Evolutionary conservation across 2,888 invertebrate species (phyloP).

Genomic region (Ernsta delagoae): DNA sequence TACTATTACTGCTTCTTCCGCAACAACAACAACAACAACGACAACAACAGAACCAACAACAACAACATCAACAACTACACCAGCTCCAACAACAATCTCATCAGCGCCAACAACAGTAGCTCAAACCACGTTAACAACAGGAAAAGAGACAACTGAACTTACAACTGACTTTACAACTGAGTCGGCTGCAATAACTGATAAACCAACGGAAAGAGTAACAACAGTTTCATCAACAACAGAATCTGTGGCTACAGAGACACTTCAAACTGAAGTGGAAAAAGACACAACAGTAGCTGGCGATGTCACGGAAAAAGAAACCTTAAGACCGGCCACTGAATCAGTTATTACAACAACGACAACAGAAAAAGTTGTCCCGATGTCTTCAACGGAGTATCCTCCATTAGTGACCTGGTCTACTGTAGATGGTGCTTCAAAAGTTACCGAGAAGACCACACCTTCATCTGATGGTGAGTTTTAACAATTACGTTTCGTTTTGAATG

Average conservation of each 20-base stretch:
- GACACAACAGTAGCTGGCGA: conserved; percentile 36
- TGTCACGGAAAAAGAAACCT: conserved; percentile 55
- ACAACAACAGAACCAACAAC: conserved; percentile 53
- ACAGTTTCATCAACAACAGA: conserved; percentile 20
- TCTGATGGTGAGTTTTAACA: conserved; percentile 31
- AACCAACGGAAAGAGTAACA: conserved; percentile 13
- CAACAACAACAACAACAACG: conserved; percentile 42
- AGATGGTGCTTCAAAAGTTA: conserved; percentile 60
- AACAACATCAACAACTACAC: conserved; percentile 44
- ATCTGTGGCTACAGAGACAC: conserved; percentile 12
- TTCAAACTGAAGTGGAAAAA: conserved; percentile 37
- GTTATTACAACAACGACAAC: conserved; percentile 48
- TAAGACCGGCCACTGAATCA: conserved; percentile 53
- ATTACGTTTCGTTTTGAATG: no score
- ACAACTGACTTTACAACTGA: conserved; percentile 36
- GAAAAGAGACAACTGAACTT: conserved; percentile 43
- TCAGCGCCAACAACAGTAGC: conserved; percentile 45
- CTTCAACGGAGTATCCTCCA: conserved; percentile 62
- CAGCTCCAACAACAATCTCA: conserved; percentile 21
- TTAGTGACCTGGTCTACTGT: conserved; percentile 84
- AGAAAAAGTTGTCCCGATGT: conserved; percentile 40
- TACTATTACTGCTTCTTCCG: no score
- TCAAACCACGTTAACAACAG: conserved; percentile 48
- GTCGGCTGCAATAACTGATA: conserved; percentile 40
- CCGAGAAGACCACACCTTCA: conserved; percentile 44